Conservation (phyloP, 2,888 invertebrate genomes). For the Odontocerum albicorne region DNA sequence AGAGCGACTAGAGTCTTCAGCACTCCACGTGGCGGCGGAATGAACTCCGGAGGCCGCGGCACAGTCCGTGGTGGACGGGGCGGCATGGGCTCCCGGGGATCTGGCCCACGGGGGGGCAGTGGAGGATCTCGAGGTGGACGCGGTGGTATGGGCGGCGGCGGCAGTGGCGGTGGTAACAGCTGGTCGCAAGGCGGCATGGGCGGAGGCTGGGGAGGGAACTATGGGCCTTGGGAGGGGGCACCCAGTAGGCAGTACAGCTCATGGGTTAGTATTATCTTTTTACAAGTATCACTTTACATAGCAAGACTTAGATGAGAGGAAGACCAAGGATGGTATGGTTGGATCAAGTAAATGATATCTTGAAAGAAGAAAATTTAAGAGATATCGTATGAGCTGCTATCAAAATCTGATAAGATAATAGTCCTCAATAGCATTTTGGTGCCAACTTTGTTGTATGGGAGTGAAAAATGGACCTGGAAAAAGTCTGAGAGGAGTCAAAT, state of each 20-base stretch:
- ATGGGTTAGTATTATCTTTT: conserved; percentile 10
- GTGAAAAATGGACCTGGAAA: no score
- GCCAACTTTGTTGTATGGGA: no score
- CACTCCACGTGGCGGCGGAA: not conserved
- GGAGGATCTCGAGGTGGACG: conserved; percentile 3
- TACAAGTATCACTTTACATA: no score
- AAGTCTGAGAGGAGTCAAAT: no score
- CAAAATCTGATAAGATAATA: no score
- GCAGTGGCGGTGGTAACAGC: conserved; percentile 7
- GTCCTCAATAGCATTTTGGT: no score
- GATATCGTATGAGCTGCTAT: no score
- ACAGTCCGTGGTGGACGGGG: conserved; percentile 1
- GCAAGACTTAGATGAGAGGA: no score
- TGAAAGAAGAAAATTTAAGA: no score
- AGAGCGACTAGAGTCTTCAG: not conserved
- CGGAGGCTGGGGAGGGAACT: not conserved
- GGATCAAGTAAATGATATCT: no score
- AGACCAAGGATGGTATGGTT: no score
- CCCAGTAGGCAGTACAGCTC: conserved; percentile 1
- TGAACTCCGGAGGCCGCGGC: not conserved
- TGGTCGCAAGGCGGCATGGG: not conserved
- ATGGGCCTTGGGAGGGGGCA: not conserved
- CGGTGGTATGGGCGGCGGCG: conserved; percentile 4
- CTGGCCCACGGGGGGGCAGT: not conserved
- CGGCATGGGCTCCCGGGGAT: conserved; percentile 1